Evolutionary conservation across 2,113 vertebrate genomes (phyloP), one percentile per base, ranked within the genome.

Genomic region (Cyrtonyx montezumae): DNA sequence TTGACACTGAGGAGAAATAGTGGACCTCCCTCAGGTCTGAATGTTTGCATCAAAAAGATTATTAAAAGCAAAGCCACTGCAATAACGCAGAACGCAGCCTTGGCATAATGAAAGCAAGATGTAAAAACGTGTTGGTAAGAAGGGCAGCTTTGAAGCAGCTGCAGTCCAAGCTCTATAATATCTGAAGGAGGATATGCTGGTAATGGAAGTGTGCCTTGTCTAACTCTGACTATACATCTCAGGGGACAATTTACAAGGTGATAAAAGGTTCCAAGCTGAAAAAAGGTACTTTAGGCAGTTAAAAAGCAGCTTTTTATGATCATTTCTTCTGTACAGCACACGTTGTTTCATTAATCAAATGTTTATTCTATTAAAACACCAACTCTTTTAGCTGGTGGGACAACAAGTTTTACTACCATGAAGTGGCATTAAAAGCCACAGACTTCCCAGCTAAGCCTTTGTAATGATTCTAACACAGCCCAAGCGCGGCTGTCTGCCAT

Each of bases 291-390:
- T 96, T 68, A 96, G 93, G 84, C 94, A 75, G 13, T 95, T 94
- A 96, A 97, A 97, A 96, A 92, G 88, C 92, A 96, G 86, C 58
- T 94, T 96, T 97, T 97, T 97, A 97, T 84, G 92, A 91, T 91
- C 94, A 43, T 96, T 97, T 97, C 89, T 95, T 91, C 94, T 94
- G 84, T 97, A 97, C 84, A 91, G 87, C 96, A 92, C 95, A 97
- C 5, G 45, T 91, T 95, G 89, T 97, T 97, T 91, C 95, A 97
- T 97, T 97, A 96, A 97, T 97, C 97, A 97, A 97, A 97, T 95
- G 87, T 85, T 96, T 96, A 97, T 97, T 97, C 94, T 94, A 94
- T 97, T 97, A 97, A 92, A 97, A 96, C 87, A 86, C 90, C 90
- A 95, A 85, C 79, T 93, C 89, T 91, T 96, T 88, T 87, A 88